phyloP scores from a whole-genome alignment of 2,113 vertebrate genomes.

The Hemibagrus wyckioides region DNA sequence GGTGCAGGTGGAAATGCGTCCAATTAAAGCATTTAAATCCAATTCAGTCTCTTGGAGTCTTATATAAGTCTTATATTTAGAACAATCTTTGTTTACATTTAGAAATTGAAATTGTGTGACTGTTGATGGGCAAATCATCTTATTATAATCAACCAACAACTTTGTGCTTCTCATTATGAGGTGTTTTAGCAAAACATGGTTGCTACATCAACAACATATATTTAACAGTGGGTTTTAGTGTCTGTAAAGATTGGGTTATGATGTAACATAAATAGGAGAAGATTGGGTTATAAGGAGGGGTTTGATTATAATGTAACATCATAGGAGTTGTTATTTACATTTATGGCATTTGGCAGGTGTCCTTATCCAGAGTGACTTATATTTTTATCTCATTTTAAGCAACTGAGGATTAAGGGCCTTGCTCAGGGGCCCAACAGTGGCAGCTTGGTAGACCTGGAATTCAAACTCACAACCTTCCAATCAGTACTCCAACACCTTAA shows the following conservation, averaged over 20 bases:
- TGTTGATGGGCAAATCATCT: not conserved
- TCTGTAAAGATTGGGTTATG: not conserved
- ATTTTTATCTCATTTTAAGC: too few relatives aligned
- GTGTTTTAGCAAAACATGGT: not conserved
- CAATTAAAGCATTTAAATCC: not conserved
- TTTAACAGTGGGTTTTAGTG: not conserved
- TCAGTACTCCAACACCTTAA: too few relatives aligned
- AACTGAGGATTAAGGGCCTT: too few relatives aligned
- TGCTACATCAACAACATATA: not conserved
- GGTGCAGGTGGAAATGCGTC: not conserved
- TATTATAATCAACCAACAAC: not conserved
- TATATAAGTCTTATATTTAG: not conserved
- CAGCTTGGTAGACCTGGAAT: too few relatives aligned
- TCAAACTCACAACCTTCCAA: too few relatives aligned
- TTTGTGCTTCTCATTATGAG: not conserved
- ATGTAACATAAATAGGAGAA: not conserved
- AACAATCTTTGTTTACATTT: not conserved
- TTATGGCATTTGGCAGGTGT: too few relatives aligned
- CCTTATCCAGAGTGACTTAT: too few relatives aligned
- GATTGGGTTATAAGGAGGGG: not conserved
- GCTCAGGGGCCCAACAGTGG: too few relatives aligned
- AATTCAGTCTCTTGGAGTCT: not conserved
- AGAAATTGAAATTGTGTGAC: too few relatives aligned
- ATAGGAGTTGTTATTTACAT: too few relatives aligned
- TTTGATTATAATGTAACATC: not conserved